phyloP scores from a whole-genome alignment of 2,113 vertebrate species.

The Rhizomys pruinosus region DNA sequence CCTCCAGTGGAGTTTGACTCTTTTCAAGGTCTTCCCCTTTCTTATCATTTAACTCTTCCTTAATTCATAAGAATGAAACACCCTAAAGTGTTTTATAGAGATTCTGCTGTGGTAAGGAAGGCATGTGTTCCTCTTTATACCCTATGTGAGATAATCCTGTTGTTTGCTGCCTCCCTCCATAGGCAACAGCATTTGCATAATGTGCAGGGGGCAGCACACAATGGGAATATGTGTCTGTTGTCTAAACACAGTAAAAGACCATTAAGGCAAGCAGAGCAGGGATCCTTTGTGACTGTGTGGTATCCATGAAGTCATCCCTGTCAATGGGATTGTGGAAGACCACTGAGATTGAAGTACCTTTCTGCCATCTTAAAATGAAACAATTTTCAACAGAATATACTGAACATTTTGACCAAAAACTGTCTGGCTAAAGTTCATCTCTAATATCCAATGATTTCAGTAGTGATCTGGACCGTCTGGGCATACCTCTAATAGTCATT shows the following conservation, averaged over 20 bases:
- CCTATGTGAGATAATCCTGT: neutral
- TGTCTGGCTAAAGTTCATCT: neutral
- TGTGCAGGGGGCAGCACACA: neutral
- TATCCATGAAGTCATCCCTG: neutral
- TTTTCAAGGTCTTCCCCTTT: neutral
- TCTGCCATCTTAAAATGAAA: neutral
- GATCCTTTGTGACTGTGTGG: neutral
- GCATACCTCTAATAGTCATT: neutral
- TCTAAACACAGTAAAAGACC: neutral
- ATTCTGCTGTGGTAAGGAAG: neutral
- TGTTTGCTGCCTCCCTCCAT: neutral
- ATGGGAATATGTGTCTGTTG: neutral
- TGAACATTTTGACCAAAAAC: constrained; percentile 9
- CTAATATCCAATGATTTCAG: neutral
- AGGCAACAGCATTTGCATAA: neutral
- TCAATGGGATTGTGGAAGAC: neutral
- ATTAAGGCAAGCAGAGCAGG: neutral
- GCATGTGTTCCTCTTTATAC: neutral
- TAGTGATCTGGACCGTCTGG: no score
- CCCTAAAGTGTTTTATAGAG: neutral
- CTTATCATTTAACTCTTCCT: neutral
- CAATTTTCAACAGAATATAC: neutral
- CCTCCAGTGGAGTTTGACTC: neutral
- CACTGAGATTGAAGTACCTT: neutral
- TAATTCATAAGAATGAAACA: neutral